Conservation (phyloP, 2,113 vertebrate genomes). For the Piliocolobus tephrosceles region DNA sequence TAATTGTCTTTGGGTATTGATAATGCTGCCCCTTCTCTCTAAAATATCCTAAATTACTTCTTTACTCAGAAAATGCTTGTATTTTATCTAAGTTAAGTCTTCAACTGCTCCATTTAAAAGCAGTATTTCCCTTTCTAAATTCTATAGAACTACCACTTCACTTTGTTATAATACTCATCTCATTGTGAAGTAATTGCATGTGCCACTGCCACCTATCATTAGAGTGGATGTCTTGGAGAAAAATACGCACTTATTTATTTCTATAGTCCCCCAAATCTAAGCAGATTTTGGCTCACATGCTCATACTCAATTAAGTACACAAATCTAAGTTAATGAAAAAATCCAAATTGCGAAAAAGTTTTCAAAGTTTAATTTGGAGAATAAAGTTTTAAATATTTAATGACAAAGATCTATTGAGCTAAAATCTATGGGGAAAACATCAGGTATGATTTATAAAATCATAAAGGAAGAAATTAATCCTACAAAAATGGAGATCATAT, state of each 20-base stretch:
- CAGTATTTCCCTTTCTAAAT: background rate
- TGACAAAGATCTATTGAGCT: background rate
- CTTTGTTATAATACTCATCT: background rate
- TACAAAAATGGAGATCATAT: background rate
- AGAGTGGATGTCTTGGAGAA: background rate
- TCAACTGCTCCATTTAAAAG: background rate
- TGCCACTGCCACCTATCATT: background rate
- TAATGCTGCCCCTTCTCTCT: background rate
- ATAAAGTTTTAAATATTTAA: background rate
- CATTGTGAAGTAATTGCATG: background rate
- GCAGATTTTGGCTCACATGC: background rate
- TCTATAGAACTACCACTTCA: background rate
- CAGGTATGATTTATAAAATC: background rate
- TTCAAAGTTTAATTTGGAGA: background rate
- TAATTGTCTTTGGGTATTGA: background rate
- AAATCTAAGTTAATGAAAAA: background rate
- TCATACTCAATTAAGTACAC: background rate
- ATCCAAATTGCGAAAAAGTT: background rate
- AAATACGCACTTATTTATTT: background rate
- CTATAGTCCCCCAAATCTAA: background rate
- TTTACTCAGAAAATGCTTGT: background rate
- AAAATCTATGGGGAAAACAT: background rate
- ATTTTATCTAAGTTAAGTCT: background rate
- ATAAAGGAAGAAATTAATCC: background rate
- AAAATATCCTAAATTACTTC: background rate